Conservation (phyloP, 1,140 invertebrate species). For the Thaumatotibia leucotreta region DNA sequence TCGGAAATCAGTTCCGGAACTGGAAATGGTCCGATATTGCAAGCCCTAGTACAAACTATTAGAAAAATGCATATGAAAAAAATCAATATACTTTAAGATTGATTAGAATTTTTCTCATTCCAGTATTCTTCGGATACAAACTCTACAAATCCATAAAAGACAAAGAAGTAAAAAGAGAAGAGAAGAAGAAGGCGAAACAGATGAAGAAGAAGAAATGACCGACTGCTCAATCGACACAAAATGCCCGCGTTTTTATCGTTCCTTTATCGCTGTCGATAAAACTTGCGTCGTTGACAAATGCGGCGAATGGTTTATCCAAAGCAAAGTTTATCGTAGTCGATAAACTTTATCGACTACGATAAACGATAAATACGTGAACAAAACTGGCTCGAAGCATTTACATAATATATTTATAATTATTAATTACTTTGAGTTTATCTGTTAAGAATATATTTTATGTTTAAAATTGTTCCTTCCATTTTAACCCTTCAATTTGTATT, state of each 20-base stretch:
- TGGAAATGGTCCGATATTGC: too few species aligned
- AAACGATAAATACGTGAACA: background rate
- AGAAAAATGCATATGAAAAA: too few species aligned
- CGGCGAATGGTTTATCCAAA: background rate
- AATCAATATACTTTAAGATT: too few species aligned
- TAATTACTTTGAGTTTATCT: too few species aligned
- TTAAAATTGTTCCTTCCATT: background rate
- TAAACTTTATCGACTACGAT: background rate
- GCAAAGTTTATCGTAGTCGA: background rate
- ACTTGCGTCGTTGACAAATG: background rate
- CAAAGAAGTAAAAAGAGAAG: slow-evolving; percentile 83
- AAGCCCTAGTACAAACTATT: too few species aligned
- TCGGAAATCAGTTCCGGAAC: too few species aligned
- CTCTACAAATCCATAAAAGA: slow-evolving; percentile 86
- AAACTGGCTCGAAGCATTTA: background rate
- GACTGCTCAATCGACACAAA: background rate
- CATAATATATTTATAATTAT: background rate
- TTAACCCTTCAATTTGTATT: background rate
- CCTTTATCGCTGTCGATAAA: background rate
- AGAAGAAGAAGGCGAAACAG: slow-evolving; percentile 83
- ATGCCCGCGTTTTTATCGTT: background rate
- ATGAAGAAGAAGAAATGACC: slow-evolving; percentile 78
- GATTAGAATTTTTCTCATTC: slow-evolving; percentile 41
- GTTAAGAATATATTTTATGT: background rate
- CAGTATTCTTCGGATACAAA: slow-evolving; percentile 91